Evolutionary conservation across 64 coral and sea anemone genomes (phyloP), one percentile per base, ranked within the genome.

Genomic region (Montipora foliosa): DNA sequence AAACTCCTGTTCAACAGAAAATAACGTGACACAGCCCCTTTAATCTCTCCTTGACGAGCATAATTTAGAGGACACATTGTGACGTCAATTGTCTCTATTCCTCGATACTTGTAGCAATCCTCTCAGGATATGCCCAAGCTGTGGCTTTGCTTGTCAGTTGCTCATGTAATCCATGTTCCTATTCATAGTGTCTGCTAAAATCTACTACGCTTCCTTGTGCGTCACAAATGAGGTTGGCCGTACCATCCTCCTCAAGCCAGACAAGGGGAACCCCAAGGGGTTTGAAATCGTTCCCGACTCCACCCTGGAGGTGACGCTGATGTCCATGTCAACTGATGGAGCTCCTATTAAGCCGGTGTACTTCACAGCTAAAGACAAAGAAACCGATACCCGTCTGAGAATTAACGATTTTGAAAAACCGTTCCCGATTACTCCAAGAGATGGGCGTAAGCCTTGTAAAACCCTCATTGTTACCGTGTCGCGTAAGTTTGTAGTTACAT

Each of bases 271-370:
- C 47, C 76, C 88, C 3, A 49, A 96, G 61, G 98, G 95, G 2
- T 99, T 99, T 67, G 49, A 79, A 8, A 96, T 99, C 5, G 92
- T 83, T 20, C 92, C 98, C 3, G 61, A 89, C 75, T 92, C 90
- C 47, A 96, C 94, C 53, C 77, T 96, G 62, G 91, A 99, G 86
- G 95, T 99, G 73, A 94, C 89, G 16, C 67, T 99, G 1, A 96
- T 99, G 92, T 99, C 98, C 5, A 99, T 99, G 98, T 96, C 95
- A 5, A 99, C 98, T 14, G 98, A 96, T 25, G 92, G 89, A 16
- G 93, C 78, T 3, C 89, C 98, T 1, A 80, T 95, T 5, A 83
- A 79, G 24, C 98, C 98, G 4, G 98, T 99, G 22, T 50, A 78
- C 64, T 96, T 99, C 75, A 96, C 55, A 4, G 98, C 98, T 16